phyloP scores from a whole-genome alignment of 2,113 vertebrate genomes.

The Nestor notabilis region DNA sequence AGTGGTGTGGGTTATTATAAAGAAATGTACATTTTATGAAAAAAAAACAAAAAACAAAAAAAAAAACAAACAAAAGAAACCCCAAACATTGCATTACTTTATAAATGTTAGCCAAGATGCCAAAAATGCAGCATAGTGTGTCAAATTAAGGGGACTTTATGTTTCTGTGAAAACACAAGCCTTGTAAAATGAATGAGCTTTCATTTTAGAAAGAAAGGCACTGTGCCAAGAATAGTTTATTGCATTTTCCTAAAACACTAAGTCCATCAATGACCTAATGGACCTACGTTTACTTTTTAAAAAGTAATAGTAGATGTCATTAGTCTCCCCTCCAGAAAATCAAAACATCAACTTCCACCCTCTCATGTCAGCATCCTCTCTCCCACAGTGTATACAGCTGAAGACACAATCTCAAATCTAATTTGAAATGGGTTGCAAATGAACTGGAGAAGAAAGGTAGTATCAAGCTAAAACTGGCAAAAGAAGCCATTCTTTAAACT shows the following conservation, averaged over 20 bases:
- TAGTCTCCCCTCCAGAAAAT: neutral
- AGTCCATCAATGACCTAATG: neutral
- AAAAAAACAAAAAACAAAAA: neutral
- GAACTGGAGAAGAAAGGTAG: conserved; percentile 5
- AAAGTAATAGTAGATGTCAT: neutral
- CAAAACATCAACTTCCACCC: neutral
- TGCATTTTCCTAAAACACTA: neutral
- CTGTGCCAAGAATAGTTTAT: neutral
- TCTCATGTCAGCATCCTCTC: neutral
- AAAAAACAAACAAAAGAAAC: neutral
- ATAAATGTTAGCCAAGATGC: conserved; percentile 1
- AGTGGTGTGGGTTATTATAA: neutral
- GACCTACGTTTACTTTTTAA: neutral
- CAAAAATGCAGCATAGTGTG: neutral
- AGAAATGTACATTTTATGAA: neutral
- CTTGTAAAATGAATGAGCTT: conserved; percentile 2
- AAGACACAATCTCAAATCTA: conserved; percentile 6
- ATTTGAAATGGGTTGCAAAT: conserved; percentile 50
- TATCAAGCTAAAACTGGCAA: neutral
- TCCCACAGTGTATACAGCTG: neutral
- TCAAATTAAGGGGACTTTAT: neutral
- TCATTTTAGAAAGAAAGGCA: neutral
- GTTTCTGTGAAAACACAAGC: neutral
- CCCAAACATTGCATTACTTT: neutral
- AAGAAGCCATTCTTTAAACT: conserved; percentile 37